phyloP scores from a whole-genome alignment of 2,888 invertebrate genomes.

The Choristoneura rosaceana region DNA sequence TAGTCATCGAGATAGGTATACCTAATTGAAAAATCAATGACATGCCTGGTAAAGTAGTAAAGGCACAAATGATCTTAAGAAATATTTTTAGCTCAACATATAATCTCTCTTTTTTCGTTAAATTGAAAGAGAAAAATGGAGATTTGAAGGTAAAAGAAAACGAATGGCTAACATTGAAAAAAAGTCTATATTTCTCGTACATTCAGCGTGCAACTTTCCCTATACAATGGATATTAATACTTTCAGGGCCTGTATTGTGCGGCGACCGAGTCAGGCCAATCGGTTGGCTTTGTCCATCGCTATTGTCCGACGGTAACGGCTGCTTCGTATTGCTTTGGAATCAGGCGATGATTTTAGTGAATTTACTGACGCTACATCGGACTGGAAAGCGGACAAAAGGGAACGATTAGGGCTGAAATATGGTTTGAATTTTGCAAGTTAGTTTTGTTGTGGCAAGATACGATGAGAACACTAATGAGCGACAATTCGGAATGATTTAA shows the following conservation, averaged over 20 bases:
- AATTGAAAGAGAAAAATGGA: background rate
- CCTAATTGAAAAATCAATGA: too few relatives aligned
- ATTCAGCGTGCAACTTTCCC: conserved; percentile 4
- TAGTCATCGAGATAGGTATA: too few relatives aligned
- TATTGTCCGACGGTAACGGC: conserved; percentile 44
- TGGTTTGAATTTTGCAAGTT: background rate
- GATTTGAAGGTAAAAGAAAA: background rate
- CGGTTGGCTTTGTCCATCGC: conserved; percentile 46
- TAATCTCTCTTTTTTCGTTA: too few relatives aligned
- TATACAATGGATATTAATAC: conserved; percentile 27
- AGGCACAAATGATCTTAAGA: too few relatives aligned
- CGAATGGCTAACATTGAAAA: background rate
- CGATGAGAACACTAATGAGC: background rate
- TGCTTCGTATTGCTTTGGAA: conserved; percentile 15
- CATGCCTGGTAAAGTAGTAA: too few relatives aligned
- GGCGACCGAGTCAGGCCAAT: conserved; percentile 16
- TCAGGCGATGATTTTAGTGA: conserved; percentile 12
- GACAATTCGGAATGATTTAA: too few relatives aligned
- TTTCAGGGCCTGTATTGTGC: conserved; percentile 30
- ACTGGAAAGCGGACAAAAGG: background rate
- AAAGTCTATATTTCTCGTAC: conserved; percentile 9
- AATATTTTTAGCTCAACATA: too few relatives aligned
- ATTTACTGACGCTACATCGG: conserved; percentile 2
- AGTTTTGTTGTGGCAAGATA: background rate
- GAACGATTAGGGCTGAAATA: background rate